These are phyloP conservation scores for Trinectes maculatus DNA, from an alignment of 2,113 vertebrate genomes.

Conservation along the genomic window DNA sequence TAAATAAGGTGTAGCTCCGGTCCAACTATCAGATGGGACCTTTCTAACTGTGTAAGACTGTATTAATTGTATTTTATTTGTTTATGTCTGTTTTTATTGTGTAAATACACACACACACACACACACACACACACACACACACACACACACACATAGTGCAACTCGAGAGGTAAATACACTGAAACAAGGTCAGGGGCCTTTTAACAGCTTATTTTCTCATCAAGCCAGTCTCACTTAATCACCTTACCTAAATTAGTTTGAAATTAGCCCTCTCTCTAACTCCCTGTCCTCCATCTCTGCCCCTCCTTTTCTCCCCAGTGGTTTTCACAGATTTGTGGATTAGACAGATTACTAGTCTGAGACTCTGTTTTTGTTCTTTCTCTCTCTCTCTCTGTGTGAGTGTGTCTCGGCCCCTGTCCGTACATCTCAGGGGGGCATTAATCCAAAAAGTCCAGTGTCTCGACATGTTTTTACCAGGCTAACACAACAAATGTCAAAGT, in stretches of 20 bases:
- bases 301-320: conserved; percentile 41
- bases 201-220: conserved; percentile 63
- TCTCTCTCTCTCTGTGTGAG: conserved; percentile 4
- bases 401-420: neutral
- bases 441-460: no score
- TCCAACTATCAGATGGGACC: no score
- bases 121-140: no score
- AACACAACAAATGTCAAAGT: neutral
- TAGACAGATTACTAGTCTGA: conserved; percentile 80
- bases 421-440: neutral
- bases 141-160: no score
- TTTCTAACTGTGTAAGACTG: no score
- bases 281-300: conserved; percentile 23
- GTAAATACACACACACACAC: no score
- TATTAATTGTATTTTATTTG: no score
- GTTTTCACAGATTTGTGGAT: conserved; percentile 79
- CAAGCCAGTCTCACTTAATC: conserved; percentile 74
- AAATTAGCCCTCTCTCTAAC: conserved; percentile 72
- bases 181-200: conserved; percentile 50
- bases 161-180: conserved; percentile 44
- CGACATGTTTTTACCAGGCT: no score
- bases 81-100: no score
- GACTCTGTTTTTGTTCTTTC: conserved; percentile 67
- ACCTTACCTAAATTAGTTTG: conserved; percentile 75
- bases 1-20: no score